Evolutionary conservation across 1,140 invertebrate species (phyloP).

Genomic region (Zaprionus ghesquierei): DNA sequence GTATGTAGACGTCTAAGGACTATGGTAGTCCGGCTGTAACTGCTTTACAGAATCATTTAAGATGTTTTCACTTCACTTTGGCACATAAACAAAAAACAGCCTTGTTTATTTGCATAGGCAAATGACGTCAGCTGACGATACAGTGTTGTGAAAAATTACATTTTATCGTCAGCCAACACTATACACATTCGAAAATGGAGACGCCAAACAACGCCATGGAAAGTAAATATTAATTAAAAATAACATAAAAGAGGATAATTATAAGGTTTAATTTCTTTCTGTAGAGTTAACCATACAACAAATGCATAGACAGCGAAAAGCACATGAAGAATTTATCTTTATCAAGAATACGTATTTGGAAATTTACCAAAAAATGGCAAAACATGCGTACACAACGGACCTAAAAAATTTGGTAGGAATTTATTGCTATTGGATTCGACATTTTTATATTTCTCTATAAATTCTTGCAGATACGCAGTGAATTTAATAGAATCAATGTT

Average conservation of each 20-base stretch:
- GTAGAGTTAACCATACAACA: constrained; percentile 51
- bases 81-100: constrained; percentile 60
- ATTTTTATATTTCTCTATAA: background rate
- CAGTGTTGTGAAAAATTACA: background rate
- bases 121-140: constrained; percentile 60
- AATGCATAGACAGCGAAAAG: constrained; percentile 35
- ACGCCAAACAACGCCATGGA: constrained; percentile 39
- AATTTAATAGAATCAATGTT: constrained; percentile 34
- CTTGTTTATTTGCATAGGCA: constrained; percentile 26
- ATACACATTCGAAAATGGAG: constrained; percentile 16
- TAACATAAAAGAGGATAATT: background rate
- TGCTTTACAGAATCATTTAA: constrained; percentile 17
- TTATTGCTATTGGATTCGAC: background rate
- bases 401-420: constrained; percentile 51
- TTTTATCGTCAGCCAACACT: constrained; percentile 10
- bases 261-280: background rate
- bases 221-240: constrained; percentile 26
- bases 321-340: constrained; percentile 29
- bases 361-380: constrained; percentile 48
- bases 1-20: background rate
- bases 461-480: constrained; percentile 32
- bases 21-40: background rate
- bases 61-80: constrained; percentile 7
- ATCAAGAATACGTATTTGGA: constrained; percentile 39
- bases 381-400: constrained; percentile 46